Conservation (phyloP, 2,113 vertebrate species). For the Solea senegalensis region DNA sequence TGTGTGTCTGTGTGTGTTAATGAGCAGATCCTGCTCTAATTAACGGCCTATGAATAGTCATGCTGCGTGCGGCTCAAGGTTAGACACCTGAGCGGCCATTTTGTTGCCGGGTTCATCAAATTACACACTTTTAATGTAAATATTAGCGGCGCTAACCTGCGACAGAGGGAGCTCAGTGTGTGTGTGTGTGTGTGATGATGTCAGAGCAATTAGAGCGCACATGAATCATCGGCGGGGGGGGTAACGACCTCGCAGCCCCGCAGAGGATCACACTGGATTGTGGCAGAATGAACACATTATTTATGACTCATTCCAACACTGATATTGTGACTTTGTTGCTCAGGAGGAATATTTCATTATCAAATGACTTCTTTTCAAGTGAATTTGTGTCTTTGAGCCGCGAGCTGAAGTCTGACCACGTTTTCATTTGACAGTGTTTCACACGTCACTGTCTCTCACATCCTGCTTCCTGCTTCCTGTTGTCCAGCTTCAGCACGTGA, state of each 20-base stretch:
- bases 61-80: conserved; percentile 70
- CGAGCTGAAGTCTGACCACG: not conserved
- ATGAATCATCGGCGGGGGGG: conserved; percentile 65
- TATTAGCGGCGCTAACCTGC: conserved; percentile 7
- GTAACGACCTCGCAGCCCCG: conserved; percentile 65
- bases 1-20: conserved; percentile 59
- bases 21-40: conserved; percentile 75
- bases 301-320: conserved; percentile 51
- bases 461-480: not conserved
- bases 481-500: not conserved
- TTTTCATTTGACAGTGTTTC: no score
- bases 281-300: conserved; percentile 49
- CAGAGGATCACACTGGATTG: conserved; percentile 50
- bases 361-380: conserved; percentile 46
- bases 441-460: no score
- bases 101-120: conserved; percentile 51
- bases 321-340: conserved; percentile 36
- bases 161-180: conserved; percentile 8
- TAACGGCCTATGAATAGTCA: conserved; percentile 70
- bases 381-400: conserved; percentile 16
- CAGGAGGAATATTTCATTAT: conserved; percentile 18
- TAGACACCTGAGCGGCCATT: conserved; percentile 59
- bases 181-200: conserved; percentile 59
- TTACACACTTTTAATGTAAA: conserved; percentile 68
- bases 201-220: conserved; percentile 73